A percentile compares a stretch with the other conserved stretches of the same genome.
Evolutionary conservation across 2,888 invertebrate species (phyloP).

Genomic region (Nephrocerus scutellatus): DNA sequence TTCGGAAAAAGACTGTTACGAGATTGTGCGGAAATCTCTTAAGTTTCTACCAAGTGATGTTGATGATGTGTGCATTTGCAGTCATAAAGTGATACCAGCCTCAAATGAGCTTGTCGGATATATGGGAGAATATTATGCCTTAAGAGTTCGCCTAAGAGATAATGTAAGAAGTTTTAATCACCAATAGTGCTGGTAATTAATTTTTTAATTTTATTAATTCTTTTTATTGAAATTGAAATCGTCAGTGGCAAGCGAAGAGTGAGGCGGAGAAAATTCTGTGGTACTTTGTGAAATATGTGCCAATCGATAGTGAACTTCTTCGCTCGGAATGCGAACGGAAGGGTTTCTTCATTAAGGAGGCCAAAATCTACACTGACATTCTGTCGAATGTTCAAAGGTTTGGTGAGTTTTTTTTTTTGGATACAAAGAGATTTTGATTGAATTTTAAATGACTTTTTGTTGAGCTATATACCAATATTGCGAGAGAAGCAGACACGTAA

Average conservation of each 20-base stretch:
- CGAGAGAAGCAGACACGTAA: too few species aligned
- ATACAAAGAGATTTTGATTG: background rate
- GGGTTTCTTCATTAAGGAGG: constrained; percentile 36
- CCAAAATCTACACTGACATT: constrained; percentile 29
- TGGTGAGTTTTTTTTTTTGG: constrained; percentile 23
- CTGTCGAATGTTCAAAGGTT: constrained; percentile 35
- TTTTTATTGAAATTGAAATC: background rate
- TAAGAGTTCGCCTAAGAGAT: constrained; percentile 21
- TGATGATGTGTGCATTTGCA: constrained; percentile 20
- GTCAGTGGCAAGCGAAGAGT: background rate
- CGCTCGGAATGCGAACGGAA: constrained; percentile 33
- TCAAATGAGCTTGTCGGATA: constrained; percentile 35
- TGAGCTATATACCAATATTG: too few species aligned
- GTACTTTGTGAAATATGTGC: constrained; percentile 38
- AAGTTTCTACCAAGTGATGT: constrained; percentile 15
- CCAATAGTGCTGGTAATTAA: background rate
- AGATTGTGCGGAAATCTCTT: constrained; percentile 29
- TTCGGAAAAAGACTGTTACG: too few species aligned
- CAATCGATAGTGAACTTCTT: constrained; percentile 30
- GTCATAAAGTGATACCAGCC: constrained; percentile 24
- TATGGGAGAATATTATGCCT: constrained; percentile 41
- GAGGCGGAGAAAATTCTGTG: constrained; percentile 12
- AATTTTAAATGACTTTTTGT: background rate
- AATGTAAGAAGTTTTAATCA: constrained; percentile 9
- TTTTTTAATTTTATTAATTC: background rate